Evolutionary conservation across 1,140 invertebrate genomes (phyloP).

Genomic region (Alviniconcha marisindica): DNA sequence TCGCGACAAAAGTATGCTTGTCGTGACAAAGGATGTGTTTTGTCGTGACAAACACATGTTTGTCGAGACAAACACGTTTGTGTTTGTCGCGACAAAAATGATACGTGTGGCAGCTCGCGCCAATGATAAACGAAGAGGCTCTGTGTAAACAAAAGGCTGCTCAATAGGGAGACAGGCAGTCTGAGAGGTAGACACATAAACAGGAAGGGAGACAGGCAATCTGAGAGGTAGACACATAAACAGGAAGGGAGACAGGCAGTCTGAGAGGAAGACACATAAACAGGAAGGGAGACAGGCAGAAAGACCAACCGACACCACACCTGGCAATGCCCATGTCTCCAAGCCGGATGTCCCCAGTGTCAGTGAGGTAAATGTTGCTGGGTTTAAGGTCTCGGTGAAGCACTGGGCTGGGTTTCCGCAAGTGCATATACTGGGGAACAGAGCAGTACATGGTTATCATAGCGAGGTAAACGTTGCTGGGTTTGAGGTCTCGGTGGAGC

Average conservation of each 20-base stretch:
- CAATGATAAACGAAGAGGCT: not conserved
- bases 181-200: conserved; percentile 8
- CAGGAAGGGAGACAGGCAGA: not conserved
- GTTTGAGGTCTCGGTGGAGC: conserved; percentile 47
- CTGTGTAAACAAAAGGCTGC: no score
- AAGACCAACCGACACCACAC: not conserved
- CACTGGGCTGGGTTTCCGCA: not conserved
- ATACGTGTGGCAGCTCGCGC: not conserved
- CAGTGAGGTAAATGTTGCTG: conserved; percentile 43
- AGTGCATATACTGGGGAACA: conserved; percentile 24
- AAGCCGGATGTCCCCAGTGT: conserved; percentile 31
- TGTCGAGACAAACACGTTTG: no score
- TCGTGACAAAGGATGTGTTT: no score
- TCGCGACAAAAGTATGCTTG: no score
- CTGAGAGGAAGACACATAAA: not conserved
- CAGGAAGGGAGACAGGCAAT: conserved; percentile 1
- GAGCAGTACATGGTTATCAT: no score
- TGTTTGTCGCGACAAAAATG: no score
- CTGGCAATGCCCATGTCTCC: conserved; percentile 48
- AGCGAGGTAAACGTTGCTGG: conserved; percentile 44
- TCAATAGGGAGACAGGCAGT: not conserved
- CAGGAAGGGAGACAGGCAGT: not conserved
- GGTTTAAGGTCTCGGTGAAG: conserved; percentile 49
- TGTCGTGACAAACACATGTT: no score
- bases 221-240: conserved; percentile 12